Evolutionary conservation across 1,140 invertebrate species (phyloP).

Genomic region (Drosophila ficusphila): DNA sequence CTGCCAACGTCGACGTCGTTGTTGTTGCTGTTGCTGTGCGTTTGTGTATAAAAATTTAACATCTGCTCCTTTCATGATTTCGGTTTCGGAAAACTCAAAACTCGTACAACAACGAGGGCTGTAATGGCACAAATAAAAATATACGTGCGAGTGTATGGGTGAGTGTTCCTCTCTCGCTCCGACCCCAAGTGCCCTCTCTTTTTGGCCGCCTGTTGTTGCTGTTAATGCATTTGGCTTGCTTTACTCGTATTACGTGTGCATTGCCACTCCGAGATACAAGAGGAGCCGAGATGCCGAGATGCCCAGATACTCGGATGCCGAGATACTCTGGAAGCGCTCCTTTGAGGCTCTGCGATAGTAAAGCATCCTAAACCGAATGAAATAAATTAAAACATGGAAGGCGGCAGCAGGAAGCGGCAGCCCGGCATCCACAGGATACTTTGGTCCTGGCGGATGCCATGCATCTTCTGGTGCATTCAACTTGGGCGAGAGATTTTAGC

Average conservation of each 20-base stretch:
- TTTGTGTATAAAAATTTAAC: constrained; percentile 83
- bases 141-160: constrained; percentile 37
- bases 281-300: constrained; percentile 1
- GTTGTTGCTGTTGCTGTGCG: constrained; percentile 19
- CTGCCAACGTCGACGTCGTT: constrained; percentile 14
- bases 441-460: constrained; percentile 51
- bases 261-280: constrained; percentile 54
- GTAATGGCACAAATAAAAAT: constrained; percentile 72
- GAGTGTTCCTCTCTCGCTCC: constrained; percentile 16
- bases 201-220: constrained; percentile 44
- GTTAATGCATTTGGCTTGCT: constrained; percentile 80
- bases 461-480: constrained; percentile 62
- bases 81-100: constrained; percentile 84
- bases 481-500: constrained; percentile 45
- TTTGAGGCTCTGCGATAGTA: not conserved
- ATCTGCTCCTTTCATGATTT: constrained; percentile 84
- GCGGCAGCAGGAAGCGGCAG: constrained; percentile 8
- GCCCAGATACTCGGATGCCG: constrained; percentile 24
- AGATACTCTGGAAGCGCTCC: constrained; percentile 22
- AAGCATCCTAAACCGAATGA: constrained; percentile 41
- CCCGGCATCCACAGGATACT: constrained; percentile 34
- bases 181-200: not conserved
- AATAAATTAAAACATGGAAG: constrained; percentile 48
- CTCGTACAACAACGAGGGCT: constrained; percentile 72
- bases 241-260: constrained; percentile 80